phyloP scores from a whole-genome alignment of 2,113 vertebrate species.

The Eleginops maclovinus region DNA sequence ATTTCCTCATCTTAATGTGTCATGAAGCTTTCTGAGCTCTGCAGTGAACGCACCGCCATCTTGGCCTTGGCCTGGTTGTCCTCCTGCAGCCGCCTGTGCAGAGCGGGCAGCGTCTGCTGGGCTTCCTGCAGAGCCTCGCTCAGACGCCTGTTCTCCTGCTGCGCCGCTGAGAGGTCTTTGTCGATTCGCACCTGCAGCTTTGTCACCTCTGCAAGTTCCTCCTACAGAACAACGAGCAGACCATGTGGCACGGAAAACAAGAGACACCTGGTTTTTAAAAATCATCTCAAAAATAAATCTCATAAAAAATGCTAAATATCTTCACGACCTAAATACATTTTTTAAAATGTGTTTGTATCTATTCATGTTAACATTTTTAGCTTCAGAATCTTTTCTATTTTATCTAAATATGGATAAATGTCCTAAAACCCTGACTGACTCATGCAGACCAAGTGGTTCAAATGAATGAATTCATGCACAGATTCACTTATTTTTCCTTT shows the following conservation, averaged over 20 bases:
- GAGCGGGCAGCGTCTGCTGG: conserved; percentile 78
- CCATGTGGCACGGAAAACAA: background rate
- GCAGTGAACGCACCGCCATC: conserved; percentile 79
- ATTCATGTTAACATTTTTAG: background rate
- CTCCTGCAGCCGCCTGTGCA: conserved; percentile 75
- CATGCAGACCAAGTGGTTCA: background rate
- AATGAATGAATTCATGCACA: background rate
- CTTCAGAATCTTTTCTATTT: background rate
- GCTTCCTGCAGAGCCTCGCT: conserved; percentile 82
- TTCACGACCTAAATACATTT: no score
- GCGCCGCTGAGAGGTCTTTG: conserved; percentile 83
- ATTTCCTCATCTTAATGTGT: background rate
- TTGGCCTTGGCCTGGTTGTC: background rate
- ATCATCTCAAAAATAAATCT: background rate
- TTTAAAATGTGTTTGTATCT: no score
- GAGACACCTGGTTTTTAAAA: background rate
- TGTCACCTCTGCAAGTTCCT: conserved; percentile 85
- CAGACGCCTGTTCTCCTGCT: conserved; percentile 85
- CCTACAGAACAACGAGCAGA: conserved; percentile 72
- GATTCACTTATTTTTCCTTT: background rate
- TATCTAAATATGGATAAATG: background rate
- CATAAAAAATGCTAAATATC: no score
- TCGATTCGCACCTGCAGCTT: conserved; percentile 79
- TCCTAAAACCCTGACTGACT: background rate
- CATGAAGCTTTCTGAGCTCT: background rate